Evolutionary conservation across 2,797 vertebrate genomes (phyloP).

Genomic region (Gymnocypris eckloni): DNA sequence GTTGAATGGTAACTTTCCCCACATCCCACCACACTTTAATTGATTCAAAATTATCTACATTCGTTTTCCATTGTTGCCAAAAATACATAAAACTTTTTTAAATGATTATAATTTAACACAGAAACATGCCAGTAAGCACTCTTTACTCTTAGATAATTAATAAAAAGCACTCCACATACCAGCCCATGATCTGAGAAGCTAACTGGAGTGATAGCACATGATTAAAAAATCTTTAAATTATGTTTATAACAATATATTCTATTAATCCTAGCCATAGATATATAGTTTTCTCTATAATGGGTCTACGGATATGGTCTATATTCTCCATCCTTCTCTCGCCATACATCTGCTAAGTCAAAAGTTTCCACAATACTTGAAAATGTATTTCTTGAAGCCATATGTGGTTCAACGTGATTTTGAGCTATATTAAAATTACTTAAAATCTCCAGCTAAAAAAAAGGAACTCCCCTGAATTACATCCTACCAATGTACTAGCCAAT

Average conservation of each 20-base stretch:
- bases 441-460: not conserved
- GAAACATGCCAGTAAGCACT: not conserved
- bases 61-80: not conserved
- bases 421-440: not conserved
- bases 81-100: not conserved
- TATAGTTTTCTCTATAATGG: not conserved
- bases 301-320: not conserved
- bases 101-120: not conserved
- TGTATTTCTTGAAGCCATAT: conserved; percentile 3
- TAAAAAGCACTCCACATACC: not conserved
- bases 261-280: not conserved
- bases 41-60: not conserved
- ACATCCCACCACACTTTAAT: not conserved
- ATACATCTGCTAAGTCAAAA: not conserved
- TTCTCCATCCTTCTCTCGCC: not conserved
- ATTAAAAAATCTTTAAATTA: not conserved
- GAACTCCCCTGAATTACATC: not conserved
- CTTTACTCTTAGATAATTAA: not conserved
- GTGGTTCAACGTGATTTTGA: not conserved
- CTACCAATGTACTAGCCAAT: not conserved
- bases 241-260: not conserved
- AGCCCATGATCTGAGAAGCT: not conserved
- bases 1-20: not conserved
- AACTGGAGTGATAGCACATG: not conserved
- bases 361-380: not conserved